Conservation (phyloP, 2,797 vertebrate species). For the Tenualosa thibaudeaui region DNA sequence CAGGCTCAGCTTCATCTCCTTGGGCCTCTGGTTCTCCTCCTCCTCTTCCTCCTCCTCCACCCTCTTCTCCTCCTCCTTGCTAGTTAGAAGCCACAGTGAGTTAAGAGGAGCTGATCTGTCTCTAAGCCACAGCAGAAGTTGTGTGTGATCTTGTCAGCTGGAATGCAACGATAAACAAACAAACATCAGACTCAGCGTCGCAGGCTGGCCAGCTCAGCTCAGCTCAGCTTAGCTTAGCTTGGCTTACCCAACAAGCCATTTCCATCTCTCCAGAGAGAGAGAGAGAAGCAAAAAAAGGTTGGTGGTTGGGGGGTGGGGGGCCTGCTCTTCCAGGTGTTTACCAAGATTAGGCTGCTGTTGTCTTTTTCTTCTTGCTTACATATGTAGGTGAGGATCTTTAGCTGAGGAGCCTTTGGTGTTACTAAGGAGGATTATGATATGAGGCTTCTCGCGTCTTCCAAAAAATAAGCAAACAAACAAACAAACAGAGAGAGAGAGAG, state of each 20-base stretch:
- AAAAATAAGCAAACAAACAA: not conserved
- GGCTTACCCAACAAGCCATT: no score
- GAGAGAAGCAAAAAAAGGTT: not conserved
- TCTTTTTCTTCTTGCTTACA: not conserved
- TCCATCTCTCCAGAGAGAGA: not conserved
- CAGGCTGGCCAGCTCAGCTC: not conserved
- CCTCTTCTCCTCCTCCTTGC: not conserved
- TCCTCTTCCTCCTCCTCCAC: not conserved
- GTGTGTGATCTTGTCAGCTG: not conserved
- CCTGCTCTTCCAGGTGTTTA: not conserved
- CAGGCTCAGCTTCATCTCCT: not conserved
- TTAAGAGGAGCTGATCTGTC: slow-evolving; percentile 1
- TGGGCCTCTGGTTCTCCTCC: not conserved
- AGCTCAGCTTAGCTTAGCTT: no score
- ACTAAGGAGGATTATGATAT: not conserved
- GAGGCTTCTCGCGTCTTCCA: not conserved
- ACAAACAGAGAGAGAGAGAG: not conserved
- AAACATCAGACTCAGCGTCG: not conserved
- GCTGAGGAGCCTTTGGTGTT: slow-evolving; percentile 12
- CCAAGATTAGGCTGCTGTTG: not conserved
- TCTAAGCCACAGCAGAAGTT: not conserved
- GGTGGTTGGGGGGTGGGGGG: not conserved
- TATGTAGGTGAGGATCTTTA: slow-evolving; percentile 4
- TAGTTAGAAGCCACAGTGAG: not conserved
- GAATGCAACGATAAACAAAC: slow-evolving; percentile 1